phyloP scores from a whole-genome alignment of 1,140 invertebrate species.

The Cyphomyrmex costatus region DNA sequence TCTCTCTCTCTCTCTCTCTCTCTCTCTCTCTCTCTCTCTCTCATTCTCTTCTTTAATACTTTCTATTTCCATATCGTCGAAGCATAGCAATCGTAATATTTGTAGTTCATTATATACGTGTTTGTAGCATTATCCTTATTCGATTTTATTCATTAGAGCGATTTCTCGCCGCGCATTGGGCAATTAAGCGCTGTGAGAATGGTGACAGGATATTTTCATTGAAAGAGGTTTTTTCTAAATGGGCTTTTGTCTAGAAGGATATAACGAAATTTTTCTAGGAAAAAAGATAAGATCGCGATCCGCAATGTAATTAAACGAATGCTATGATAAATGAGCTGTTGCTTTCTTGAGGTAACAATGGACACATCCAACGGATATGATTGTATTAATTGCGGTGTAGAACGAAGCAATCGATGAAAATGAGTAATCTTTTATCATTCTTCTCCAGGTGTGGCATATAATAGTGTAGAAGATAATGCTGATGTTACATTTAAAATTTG shows the following conservation, averaged over 20 bases:
- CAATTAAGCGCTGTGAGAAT: slow-evolving; percentile 50
- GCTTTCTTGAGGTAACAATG: slow-evolving; percentile 40
- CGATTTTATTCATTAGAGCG: not conserved
- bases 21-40: not conserved
- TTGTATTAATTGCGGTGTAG: slow-evolving; percentile 26
- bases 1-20: slow-evolving; percentile 19
- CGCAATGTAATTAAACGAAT: slow-evolving; percentile 16
- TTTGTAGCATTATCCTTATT: not conserved
- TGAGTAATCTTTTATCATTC: slow-evolving; percentile 54
- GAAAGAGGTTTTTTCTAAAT: not conserved
- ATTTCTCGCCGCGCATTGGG: not conserved
- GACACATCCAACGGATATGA: slow-evolving; percentile 19
- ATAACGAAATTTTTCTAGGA: slow-evolving; percentile 12
- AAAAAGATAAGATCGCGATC: slow-evolving; percentile 21
- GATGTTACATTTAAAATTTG: not conserved
- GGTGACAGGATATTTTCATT: slow-evolving; percentile 19
- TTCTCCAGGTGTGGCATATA: slow-evolving; percentile 41
- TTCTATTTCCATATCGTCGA: slow-evolving; percentile 32
- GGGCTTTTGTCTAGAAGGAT: slow-evolving; percentile 21
- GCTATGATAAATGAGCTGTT: slow-evolving; percentile 33
- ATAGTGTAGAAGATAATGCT: not conserved
- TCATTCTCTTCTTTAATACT: slow-evolving; percentile 13
- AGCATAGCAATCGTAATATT: not conserved
- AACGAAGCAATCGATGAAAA: slow-evolving; percentile 37
- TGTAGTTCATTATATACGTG: not conserved